A percentile compares a stretch with the other conserved stretches of the same genome.
These are phyloP conservation scores for Schlechtendalia chinensis DNA, from an alignment of 1,140 invertebrate genomes.

Conservation along the genomic window DNA sequence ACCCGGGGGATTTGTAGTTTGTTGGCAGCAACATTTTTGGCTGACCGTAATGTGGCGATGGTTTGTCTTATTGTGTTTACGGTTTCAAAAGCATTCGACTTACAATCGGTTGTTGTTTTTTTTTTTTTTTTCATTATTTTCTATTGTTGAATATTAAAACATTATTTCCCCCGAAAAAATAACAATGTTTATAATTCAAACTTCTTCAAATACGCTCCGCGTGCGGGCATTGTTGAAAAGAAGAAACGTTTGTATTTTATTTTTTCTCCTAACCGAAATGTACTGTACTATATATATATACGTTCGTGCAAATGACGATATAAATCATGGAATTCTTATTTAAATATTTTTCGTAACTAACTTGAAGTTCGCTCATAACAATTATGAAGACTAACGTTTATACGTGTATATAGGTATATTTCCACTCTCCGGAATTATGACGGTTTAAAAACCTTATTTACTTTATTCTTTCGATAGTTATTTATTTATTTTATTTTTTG, in stretches of 20 bases:
- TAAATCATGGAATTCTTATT: background rate
- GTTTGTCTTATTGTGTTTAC: slow-evolving; percentile 20
- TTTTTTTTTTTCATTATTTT: background rate
- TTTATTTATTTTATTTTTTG: too few relatives aligned
- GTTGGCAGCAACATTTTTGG: slow-evolving; percentile 31
- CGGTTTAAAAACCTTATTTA: too few relatives aligned
- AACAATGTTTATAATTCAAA: slow-evolving; percentile 29
- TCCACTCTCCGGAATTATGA: too few relatives aligned
- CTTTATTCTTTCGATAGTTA: too few relatives aligned
- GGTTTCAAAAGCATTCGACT: slow-evolving; percentile 7
- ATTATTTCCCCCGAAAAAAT: slow-evolving; percentile 10
- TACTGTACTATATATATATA: too few relatives aligned
- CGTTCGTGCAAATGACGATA: background rate
- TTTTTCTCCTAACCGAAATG: background rate
- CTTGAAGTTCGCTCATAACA: background rate
- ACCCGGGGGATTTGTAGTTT: slow-evolving; percentile 27
- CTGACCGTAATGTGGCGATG: slow-evolving; percentile 14
- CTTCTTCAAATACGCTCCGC: background rate
- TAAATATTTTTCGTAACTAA: background rate
- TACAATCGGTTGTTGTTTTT: background rate
- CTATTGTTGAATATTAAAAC: slow-evolving; percentile 30
- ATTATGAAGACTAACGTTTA: too few relatives aligned
- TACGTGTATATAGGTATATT: too few relatives aligned
- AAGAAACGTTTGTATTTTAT: background rate
- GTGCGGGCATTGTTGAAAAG: background rate